Conservation (phyloP, 2,888 invertebrate genomes). For the Tipula vernalis region DNA sequence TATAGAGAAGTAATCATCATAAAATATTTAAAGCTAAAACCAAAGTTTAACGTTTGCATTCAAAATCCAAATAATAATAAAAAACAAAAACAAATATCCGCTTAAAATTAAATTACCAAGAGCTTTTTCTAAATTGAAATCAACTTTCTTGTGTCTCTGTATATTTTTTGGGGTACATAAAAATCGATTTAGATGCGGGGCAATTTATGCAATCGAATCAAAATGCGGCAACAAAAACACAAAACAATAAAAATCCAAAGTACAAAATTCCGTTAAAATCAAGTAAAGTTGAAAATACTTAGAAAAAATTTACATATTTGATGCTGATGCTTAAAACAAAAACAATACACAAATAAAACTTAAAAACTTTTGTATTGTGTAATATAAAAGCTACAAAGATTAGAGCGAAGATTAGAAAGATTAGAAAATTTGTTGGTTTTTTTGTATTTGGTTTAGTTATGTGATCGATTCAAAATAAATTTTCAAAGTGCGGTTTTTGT, state of each 20-base stretch:
- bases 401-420: not conserved
- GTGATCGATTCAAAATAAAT: not conserved
- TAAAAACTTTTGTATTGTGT: not conserved
- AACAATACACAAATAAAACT: not conserved
- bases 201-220: not conserved
- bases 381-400: not conserved
- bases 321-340: too few species aligned
- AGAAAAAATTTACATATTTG: not conserved
- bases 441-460: not conserved
- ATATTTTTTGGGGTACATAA: too few species aligned
- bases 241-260: not conserved
- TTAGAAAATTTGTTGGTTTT: not conserved
- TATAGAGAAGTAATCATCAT: not conserved
- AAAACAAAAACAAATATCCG: not conserved
- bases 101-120: too few species aligned
- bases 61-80: not conserved
- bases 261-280: not conserved
- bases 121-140: too few species aligned
- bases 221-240: not conserved
- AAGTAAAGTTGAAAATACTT: not conserved
- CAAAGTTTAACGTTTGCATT: not conserved
- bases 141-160: too few species aligned
- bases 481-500: not conserved
- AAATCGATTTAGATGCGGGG: not conserved
- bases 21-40: not conserved